Evolutionary conservation across 2,888 invertebrate genomes (phyloP), one percentile per base, ranked within the genome.

Genomic region (Acanthopleura granulata): DNA sequence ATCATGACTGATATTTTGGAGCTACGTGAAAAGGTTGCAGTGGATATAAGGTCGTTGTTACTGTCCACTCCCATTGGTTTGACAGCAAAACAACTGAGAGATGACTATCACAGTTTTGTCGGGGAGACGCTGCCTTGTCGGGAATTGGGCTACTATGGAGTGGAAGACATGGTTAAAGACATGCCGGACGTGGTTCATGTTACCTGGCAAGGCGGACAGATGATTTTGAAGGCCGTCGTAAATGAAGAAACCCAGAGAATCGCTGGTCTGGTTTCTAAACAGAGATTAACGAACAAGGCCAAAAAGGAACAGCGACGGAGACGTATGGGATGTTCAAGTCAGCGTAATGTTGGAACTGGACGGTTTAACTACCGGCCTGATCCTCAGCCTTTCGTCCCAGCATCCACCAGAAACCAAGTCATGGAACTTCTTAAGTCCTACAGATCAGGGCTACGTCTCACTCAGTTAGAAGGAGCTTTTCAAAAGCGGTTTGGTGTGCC

Each of bases 51-150:
- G 15, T 83, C 87, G 14, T 74, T 87, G 27, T 76, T 88, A 1
- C 72, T 86, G 0, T 86, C 87, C 0, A 81, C 84, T 18, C 86
- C 85, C 14, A 80, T 81, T n/a, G 84, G 85, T 14, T 73, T 87
- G 51, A 83, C 85, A 6, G 74, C 85, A 0, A 51, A 76, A 16
- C 86, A 86, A 76, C 62, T 88, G 9, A 75, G 77, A 49, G 77
- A 77, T 49, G 88, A 88, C 75, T 87, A 82, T 74, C 75, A 79
- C 40, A 78, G 78, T 9, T 84, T 84, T 57, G 79, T 86, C 51
- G 85, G 85, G 11, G 73, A 74, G n/a, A 78, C 78, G 0, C 72
- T 88, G 1, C 85, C 85, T 0, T 83, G 74, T 66, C 79, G 80
- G 50, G 75, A 81, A 27, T 75, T 87, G 25, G 88, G 88, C 0